phyloP scores from a whole-genome alignment of 2,888 invertebrate species.

The Agrochola lychnidis region DNA sequence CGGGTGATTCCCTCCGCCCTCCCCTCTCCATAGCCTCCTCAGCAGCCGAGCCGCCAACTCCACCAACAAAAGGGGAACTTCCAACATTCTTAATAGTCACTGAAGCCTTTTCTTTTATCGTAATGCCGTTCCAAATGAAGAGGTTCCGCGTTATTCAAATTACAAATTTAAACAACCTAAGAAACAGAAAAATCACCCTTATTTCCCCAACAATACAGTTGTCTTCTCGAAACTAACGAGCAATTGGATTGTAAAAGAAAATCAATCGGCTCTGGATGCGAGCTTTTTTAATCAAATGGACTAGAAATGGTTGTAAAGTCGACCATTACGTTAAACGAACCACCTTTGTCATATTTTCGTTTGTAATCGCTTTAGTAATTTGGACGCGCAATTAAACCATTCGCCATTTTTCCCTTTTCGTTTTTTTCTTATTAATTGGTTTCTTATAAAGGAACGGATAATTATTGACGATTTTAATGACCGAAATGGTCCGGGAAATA shows the following conservation, averaged over 20 bases:
- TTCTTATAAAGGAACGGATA: constrained; percentile 62
- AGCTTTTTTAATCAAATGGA: constrained; percentile 88
- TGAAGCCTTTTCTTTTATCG: constrained; percentile 84
- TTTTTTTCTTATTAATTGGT: constrained; percentile 65
- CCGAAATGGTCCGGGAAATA: constrained; percentile 47
- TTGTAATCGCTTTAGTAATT: constrained; percentile 80
- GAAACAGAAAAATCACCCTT: constrained; percentile 58
- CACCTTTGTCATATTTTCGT: constrained; percentile 88
- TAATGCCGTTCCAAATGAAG: constrained; percentile 84
- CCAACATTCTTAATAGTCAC: constrained; percentile 79
- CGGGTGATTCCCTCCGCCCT: background rate
- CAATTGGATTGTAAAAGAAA: constrained; percentile 81
- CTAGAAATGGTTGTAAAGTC: constrained; percentile 84
- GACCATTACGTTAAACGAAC: constrained; percentile 87
- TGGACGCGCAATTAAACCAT: constrained; percentile 80
- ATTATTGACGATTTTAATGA: constrained; percentile 64
- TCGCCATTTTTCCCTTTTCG: constrained; percentile 58
- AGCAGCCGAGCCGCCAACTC: constrained; percentile 54
- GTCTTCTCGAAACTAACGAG: constrained; percentile 58
- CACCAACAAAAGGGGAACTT: constrained; percentile 69
- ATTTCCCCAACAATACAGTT: constrained; percentile 65
- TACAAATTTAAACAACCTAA: constrained; percentile 65
- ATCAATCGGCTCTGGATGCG: constrained; percentile 85
- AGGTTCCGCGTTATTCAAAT: constrained; percentile 74
- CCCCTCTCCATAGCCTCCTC: background rate